These are phyloP conservation scores for Shinisaurus crocodilurus DNA, from an alignment of 2,113 vertebrate genomes.

Conservation along the genomic window DNA sequence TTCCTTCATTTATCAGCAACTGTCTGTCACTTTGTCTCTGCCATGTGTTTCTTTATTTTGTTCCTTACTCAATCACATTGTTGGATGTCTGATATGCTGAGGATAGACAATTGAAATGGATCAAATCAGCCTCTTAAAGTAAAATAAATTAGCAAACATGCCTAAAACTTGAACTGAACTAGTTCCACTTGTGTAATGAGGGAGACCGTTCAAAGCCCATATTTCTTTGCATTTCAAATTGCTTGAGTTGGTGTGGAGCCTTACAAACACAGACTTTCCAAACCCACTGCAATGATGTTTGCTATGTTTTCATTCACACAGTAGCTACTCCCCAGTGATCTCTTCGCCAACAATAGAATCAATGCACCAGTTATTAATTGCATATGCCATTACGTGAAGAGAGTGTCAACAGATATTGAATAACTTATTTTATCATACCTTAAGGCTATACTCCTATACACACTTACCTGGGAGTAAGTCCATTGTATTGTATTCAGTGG, in stretches of 20 bases:
- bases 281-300: constrained; percentile 34
- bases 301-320: background rate
- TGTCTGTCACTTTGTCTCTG: constrained; percentile 51
- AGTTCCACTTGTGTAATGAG: background rate
- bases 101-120: background rate
- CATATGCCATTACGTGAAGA: constrained; percentile 61
- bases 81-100: background rate
- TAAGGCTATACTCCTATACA: background rate
- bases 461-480: too few species aligned
- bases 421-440: constrained; percentile 63
- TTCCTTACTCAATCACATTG: background rate
- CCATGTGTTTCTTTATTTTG: constrained; percentile 44
- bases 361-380: constrained; percentile 66
- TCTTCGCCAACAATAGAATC: constrained; percentile 43
- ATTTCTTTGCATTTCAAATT: background rate
- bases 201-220: background rate
- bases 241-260: constrained; percentile 1
- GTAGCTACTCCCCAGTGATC: constrained; percentile 32
- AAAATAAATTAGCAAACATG: background rate
- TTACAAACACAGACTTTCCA: accelerated
- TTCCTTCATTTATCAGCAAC: constrained; percentile 30
- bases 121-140: background rate
- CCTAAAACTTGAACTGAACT: background rate
- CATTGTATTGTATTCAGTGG: too few species aligned
- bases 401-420: constrained; percentile 61